These are phyloP conservation scores for Diorhabda carinulata DNA, from an alignment of 1,140 invertebrate species.

Conservation along the genomic window DNA sequence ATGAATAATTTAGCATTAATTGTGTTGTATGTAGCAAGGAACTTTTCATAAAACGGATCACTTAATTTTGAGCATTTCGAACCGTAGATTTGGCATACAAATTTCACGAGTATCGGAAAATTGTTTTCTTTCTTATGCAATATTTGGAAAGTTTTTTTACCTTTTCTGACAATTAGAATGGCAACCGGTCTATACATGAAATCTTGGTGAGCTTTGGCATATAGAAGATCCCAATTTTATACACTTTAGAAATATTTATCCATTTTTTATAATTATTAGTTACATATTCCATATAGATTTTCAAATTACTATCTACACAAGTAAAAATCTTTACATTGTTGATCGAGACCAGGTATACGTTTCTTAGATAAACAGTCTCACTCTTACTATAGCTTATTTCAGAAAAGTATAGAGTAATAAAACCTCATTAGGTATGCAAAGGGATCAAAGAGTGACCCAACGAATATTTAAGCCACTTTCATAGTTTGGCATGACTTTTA, in stretches of 20 bases:
- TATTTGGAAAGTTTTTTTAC: slow-evolving; percentile 22
- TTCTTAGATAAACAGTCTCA: too few relatives aligned
- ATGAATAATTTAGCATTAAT: slow-evolving; percentile 30
- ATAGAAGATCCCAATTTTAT: slow-evolving; percentile 4
- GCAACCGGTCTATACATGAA: too few relatives aligned
- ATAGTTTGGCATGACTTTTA: too few relatives aligned
- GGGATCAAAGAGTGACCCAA: too few relatives aligned
- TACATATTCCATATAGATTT: slow-evolving; percentile 26
- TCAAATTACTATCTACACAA: slow-evolving; percentile 15
- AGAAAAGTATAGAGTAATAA: too few relatives aligned
- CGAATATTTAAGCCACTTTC: too few relatives aligned
- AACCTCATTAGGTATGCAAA: too few relatives aligned
- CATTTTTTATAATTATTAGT: slow-evolving; percentile 19
- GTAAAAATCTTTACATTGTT: too few relatives aligned
- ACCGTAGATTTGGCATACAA: slow-evolving; percentile 48
- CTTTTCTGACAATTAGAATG: slow-evolving; percentile 19
- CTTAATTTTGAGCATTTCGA: slow-evolving; percentile 41
- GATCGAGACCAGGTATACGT: too few relatives aligned
- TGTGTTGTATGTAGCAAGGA: slow-evolving; percentile 32
- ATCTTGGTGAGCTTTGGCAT: too few relatives aligned
- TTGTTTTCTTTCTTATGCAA: slow-evolving; percentile 9
- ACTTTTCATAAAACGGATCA: slow-evolving; percentile 32
- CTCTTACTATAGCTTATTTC: too few relatives aligned
- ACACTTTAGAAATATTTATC: slow-evolving; percentile 22
- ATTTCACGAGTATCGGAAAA: slow-evolving; percentile 27